Evolutionary conservation across 1,140 invertebrate genomes (phyloP).

Genomic region (Tetramorium alpestre): DNA sequence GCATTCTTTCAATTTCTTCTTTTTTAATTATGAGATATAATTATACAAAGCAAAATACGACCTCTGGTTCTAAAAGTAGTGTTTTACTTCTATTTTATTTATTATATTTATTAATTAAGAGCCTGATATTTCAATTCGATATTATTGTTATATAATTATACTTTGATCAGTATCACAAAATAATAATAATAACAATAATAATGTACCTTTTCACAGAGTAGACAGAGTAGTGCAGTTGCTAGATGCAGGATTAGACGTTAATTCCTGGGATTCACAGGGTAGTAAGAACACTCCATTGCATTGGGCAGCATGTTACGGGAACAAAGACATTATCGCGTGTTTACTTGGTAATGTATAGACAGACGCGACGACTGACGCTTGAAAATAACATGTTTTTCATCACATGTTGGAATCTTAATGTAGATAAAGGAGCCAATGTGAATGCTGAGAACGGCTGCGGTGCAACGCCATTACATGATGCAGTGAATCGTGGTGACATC

Average conservation of each 20-base stretch:
- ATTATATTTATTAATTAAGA: too few relatives aligned
- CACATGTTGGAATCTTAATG: conserved; percentile 52
- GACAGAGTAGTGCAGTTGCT: conserved; percentile 85
- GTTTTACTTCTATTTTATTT: too few relatives aligned
- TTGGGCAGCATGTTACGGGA: conserved; percentile 89
- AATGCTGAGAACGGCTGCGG: conserved; percentile 87
- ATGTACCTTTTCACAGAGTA: conserved; percentile 78
- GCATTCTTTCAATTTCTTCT: not conserved
- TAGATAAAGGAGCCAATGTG: conserved; percentile 86
- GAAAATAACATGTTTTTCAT: not conserved
- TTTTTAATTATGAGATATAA: conserved; percentile 4
- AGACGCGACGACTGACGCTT: not conserved
- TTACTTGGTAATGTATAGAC: conserved; percentile 85
- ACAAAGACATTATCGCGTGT: conserved; percentile 87
- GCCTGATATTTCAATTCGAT: too few relatives aligned
- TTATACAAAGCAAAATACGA: not conserved
- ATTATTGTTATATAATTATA: too few relatives aligned
- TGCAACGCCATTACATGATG: conserved; percentile 89
- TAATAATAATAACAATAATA: not conserved
- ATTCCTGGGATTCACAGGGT: conserved; percentile 87
- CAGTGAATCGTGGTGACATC: conserved; percentile 87
- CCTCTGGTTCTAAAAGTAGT: too few relatives aligned
- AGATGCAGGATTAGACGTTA: conserved; percentile 87
- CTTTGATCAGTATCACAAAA: not conserved
- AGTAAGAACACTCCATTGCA: conserved; percentile 89